Evolutionary conservation across 2,113 vertebrate species (phyloP), one percentile per base, ranked within the genome.

Genomic region (Agapornis roseicollis): DNA sequence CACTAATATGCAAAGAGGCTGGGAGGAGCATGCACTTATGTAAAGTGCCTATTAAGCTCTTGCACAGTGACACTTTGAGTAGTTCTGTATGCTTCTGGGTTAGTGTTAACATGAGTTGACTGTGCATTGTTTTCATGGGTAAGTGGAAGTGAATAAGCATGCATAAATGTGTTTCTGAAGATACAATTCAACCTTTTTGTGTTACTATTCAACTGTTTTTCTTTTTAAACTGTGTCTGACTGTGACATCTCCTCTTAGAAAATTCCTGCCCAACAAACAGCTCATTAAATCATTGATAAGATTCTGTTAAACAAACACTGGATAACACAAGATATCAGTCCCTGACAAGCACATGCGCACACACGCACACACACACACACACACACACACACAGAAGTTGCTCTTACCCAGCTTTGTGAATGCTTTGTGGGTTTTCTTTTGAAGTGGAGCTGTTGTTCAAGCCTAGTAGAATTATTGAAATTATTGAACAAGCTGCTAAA

Each of bases 271-370:
- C 68, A 84, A 66, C 13, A 79, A 92, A 56, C 37, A 94, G 52
- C 85, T 97, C 76, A 90, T 97, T 91, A 95, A 95, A 90, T 90
- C 92, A 76, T 79, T 88, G 82, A 77, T 94, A 93, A 71, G 56
- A n/a, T 72, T 93, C 69, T 81, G 66, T 55, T 93, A 85, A 95
- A 70, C 52, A 90, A 85, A 83, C 42, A 60, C 33, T 63, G 65
- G 25, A 7, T 91, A 91, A 80, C n/a, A 71, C 31, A 80, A 61
- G 56, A 9, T 76, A 83, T 25, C 46, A 39, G 42, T 77, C 49
- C 17, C 65, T 65, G 50, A 89, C 70, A 89, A 63, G 61, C 24
- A 47, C 35, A 9, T 23, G 35, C 46, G 37, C 17, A 7, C 9
- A 11, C 47, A 80, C 35, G 49, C 53, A 69, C 37, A 56, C 39